Evolutionary conservation across 2,797 vertebrate genomes (phyloP).

Genomic region (Oryzias dopingdopingensis): DNA sequence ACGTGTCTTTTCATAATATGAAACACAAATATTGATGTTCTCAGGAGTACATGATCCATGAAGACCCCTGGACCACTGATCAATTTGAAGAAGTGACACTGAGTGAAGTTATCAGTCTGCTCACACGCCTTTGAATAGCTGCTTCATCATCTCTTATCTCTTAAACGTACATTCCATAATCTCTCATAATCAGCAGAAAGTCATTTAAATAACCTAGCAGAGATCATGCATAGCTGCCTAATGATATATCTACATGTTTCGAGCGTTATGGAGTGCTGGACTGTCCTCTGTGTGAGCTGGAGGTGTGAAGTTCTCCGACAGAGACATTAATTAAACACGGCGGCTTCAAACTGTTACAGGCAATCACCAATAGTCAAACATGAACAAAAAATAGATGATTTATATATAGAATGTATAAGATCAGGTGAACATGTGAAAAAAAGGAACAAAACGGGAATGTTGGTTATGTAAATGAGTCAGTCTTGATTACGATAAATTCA

Average conservation of each 20-base stretch:
- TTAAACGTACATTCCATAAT: conserved; percentile 37
- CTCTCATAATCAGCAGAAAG: conserved; percentile 6
- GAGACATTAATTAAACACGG: conserved; percentile 71
- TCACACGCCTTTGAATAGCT: conserved; percentile 31
- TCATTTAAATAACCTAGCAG: conserved; percentile 30
- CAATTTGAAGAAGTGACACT: conserved; percentile 27
- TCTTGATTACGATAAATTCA: too few relatives aligned
- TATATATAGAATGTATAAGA: not conserved
- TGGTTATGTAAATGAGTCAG: too few relatives aligned
- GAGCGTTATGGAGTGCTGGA: conserved; percentile 35
- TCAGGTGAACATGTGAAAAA: too few relatives aligned
- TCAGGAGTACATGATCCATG: not conserved
- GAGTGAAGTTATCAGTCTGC: conserved; percentile 9
- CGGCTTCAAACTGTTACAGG: conserved; percentile 39
- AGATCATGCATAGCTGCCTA: conserved; percentile 40
- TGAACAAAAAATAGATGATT: not conserved
- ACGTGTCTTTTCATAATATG: not conserved
- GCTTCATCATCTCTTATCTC: conserved; percentile 35
- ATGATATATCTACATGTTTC: conserved; percentile 34
- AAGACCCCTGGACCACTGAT: conserved; percentile 31
- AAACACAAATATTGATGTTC: conserved; percentile 1
- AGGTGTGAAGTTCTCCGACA: conserved; percentile 52
- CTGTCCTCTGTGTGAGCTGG: conserved; percentile 33
- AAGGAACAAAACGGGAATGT: too few relatives aligned
- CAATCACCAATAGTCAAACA: conserved; percentile 28